Evolutionary conservation across 2,113 vertebrate species (phyloP).

Genomic region (Crotophaga sulcirostris): DNA sequence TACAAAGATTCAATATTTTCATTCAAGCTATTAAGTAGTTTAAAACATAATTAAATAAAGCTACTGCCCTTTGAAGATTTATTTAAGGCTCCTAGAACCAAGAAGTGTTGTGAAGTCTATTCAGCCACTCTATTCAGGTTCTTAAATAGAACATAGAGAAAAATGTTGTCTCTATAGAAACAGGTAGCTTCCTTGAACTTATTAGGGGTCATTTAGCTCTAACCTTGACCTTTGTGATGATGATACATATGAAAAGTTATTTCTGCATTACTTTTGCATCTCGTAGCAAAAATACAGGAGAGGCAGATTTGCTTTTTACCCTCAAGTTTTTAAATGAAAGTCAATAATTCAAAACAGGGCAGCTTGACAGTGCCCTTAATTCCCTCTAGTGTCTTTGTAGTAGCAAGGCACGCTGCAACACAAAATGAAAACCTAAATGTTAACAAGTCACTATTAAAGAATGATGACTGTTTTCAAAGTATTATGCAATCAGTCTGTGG

Average conservation of each 20-base stretch:
- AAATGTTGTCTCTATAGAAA: conserved; percentile 34
- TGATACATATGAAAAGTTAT: background rate
- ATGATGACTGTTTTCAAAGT: conserved; percentile 39
- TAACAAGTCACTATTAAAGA: conserved; percentile 51
- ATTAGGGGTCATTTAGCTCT: background rate
- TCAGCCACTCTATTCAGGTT: background rate
- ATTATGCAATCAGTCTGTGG: background rate
- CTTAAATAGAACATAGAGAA: background rate
- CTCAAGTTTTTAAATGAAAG: background rate
- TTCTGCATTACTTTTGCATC: background rate
- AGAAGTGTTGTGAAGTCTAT: background rate
- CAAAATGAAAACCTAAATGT: conserved; percentile 24
- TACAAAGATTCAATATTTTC: background rate
- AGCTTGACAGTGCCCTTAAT: background rate
- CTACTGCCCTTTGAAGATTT: background rate
- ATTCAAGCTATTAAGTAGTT: background rate
- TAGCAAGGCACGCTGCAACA: background rate
- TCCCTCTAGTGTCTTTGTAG: background rate
- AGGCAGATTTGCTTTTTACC: background rate
- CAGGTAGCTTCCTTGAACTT: background rate
- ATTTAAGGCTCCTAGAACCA: background rate
- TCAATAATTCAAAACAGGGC: background rate
- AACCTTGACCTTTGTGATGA: background rate
- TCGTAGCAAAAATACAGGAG: background rate
- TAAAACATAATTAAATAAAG: background rate